A percentile compares a stretch with the other conserved stretches of the same genome.
These are phyloP conservation scores for Festucalex cinctus DNA, from an alignment of 2,113 vertebrate species.

Conservation along the genomic window DNA sequence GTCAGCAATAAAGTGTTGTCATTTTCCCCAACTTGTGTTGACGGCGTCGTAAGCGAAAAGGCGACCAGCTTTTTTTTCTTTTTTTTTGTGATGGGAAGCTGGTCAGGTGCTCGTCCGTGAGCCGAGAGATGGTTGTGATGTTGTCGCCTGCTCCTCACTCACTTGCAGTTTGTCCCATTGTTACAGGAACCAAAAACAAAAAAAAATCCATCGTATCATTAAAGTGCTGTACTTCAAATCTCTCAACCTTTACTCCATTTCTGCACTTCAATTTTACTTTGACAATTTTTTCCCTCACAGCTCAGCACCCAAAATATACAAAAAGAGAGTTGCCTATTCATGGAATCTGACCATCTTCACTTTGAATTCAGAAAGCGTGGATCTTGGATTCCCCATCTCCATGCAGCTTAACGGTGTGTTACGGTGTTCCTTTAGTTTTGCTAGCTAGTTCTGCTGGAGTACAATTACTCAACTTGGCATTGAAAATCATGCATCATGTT, in stretches of 20 bases:
- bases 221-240: slow-evolving; percentile 67
- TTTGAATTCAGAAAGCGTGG: too few species aligned
- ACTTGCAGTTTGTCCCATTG: slow-evolving; percentile 61
- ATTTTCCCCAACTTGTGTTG: slow-evolving; percentile 42
- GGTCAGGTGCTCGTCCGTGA: slow-evolving; percentile 32
- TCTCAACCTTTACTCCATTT: not conserved
- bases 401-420: too few species aligned
- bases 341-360: too few species aligned
- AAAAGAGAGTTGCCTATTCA: too few species aligned
- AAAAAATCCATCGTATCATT: slow-evolving; percentile 58
- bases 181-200: slow-evolving; percentile 43
- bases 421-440: too few species aligned
- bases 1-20: slow-evolving; percentile 64
- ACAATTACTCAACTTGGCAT: too few species aligned
- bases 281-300: not conserved
- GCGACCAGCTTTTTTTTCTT: not conserved
- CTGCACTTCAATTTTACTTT: not conserved
- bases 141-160: slow-evolving; percentile 55
- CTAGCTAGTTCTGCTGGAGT: too few species aligned
- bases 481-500: too few species aligned
- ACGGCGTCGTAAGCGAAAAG: slow-evolving; percentile 38
- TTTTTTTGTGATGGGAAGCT: slow-evolving; percentile 37
- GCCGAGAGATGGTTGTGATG: slow-evolving; percentile 13
- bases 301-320: not conserved
- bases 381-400: too few species aligned